phyloP scores from a whole-genome alignment of 37 sponge, comb jelly and placozoan genomes.

The Amphimedon queenslandica region DNA sequence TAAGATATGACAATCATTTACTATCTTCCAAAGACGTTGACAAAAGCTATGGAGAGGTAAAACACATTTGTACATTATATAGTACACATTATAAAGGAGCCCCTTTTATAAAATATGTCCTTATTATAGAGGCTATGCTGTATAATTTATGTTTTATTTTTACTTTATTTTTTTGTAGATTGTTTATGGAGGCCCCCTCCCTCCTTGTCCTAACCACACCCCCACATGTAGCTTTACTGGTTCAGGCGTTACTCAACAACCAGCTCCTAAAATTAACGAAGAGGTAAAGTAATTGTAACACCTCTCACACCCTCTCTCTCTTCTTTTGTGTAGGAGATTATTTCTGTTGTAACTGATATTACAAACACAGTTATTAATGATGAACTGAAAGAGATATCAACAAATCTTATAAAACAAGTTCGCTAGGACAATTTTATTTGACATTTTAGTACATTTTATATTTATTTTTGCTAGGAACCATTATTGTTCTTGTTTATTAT shows the following conservation, averaged over 20 bases:
- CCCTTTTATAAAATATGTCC: too few species aligned
- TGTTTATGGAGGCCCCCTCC: constrained; percentile 67
- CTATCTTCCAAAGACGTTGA: constrained; percentile 38
- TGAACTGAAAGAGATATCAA: too few species aligned
- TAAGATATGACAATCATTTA: constrained; percentile 3
- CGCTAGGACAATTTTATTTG: too few species aligned
- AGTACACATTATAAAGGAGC: too few species aligned
- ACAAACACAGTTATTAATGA: too few species aligned
- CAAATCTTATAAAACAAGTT: too few species aligned
- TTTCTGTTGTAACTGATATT: background rate
- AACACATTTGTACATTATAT: too few species aligned
- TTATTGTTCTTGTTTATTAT: too few species aligned
- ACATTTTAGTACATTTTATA: too few species aligned
- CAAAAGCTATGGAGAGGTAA: constrained; percentile 35
- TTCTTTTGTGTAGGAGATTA: constrained; percentile 11
- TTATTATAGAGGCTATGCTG: background rate
- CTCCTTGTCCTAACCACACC: constrained; percentile 25
- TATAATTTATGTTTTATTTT: too few species aligned
- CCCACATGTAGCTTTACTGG: constrained; percentile 56
- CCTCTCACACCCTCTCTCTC: background rate
- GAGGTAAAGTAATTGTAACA: background rate
- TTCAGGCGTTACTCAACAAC: background rate
- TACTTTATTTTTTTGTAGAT: constrained; percentile 4
- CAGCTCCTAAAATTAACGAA: background rate
- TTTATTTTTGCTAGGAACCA: too few species aligned